Evolutionary conservation across 1,140 invertebrate genomes (phyloP), one percentile per base, ranked within the genome.

Genomic region (Lepidurus packardi): DNA sequence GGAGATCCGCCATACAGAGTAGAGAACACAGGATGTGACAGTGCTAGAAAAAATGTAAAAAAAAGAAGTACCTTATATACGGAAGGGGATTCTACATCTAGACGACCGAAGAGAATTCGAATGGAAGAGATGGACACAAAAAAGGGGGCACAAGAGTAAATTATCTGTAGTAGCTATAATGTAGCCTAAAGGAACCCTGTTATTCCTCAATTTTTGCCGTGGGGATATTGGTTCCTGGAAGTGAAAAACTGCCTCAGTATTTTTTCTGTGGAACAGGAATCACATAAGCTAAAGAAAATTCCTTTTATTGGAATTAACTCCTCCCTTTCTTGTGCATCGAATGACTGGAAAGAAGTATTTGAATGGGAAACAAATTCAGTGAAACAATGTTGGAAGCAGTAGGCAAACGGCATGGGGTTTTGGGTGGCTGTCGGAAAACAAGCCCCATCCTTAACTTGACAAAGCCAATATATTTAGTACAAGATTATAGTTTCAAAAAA

Each of bases 381-480:
- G 34, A 34, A 34, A 34, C 34, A 34, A 65, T 9, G 53, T n/a
- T 65, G 53, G 21, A 65, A 16, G 16, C 21, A 5, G 53, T 65
- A 65, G 53, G 53, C 53, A 65, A 65, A 65, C 16, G 53, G 53
- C 16, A 1, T 16, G 53, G 16, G 21, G 16, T 65, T 65, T 65
- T 65, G 9, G 53, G 53, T 65, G 53, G 53, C 53, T 65, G 1
- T n/a, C 21, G 53, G 53, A 65, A n/a, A 7, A 65, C 21, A 21
- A 65, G 53, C 53, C 13, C 53, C 53, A n/a, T 65, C 53, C 9
- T n/a, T 21, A 21, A 65, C 21, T n/a, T 65, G 53, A 65, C 53
- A 65, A 65, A 65, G 53, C 53, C 53, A 65, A 65, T 65, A 65
- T 65, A 65, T 65, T 65, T 65, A 65, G 53, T 11, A 65, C 53